Evolutionary conservation across 2,888 invertebrate species (phyloP).

Genomic region (Colletes collaris): DNA sequence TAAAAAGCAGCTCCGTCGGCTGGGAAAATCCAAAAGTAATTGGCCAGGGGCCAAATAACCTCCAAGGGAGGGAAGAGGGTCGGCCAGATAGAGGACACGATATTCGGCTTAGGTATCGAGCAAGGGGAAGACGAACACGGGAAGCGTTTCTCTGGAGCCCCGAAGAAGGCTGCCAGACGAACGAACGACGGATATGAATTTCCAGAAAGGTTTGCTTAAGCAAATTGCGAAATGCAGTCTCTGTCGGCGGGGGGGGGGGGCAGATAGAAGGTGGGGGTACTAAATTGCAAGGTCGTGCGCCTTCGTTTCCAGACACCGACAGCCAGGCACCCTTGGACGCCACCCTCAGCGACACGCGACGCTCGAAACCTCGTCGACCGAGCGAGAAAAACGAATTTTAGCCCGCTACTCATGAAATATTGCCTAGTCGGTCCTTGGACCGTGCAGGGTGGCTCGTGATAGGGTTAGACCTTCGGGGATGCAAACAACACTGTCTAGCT

Average conservation of each 20-base stretch:
- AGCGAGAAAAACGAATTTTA: conserved; percentile 57
- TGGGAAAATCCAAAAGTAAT: conserved; percentile 41
- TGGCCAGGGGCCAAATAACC: conserved; percentile 11
- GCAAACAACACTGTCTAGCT: too few relatives aligned
- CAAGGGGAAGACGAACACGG: not conserved
- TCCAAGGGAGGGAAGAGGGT: not conserved
- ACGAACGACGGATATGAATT: conserved; percentile 73
- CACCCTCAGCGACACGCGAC: conserved; percentile 23
- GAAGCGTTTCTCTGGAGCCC: conserved; percentile 11
- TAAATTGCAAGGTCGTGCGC: conserved; percentile 46
- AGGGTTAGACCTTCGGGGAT: not conserved
- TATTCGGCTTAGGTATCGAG: conserved; percentile 5
- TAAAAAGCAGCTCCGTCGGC: conserved; percentile 10
- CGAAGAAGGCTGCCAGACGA: conserved; percentile 31
- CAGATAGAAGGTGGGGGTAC: not conserved
- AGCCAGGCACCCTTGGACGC: conserved; percentile 19
- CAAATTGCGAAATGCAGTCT: conserved; percentile 74
- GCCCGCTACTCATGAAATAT: conserved; percentile 33
- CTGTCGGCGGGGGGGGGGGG: not conserved
- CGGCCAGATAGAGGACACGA: not conserved
- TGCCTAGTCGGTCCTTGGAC: not conserved
- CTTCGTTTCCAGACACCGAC: conserved; percentile 39
- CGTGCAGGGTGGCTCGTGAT: not conserved
- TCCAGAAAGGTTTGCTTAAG: conserved; percentile 76
- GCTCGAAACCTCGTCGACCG: conserved; percentile 27